Base-by-base conservation (phyloP, 2,888 invertebrate genomes). In the Hypsopygia costalis region DNA sequence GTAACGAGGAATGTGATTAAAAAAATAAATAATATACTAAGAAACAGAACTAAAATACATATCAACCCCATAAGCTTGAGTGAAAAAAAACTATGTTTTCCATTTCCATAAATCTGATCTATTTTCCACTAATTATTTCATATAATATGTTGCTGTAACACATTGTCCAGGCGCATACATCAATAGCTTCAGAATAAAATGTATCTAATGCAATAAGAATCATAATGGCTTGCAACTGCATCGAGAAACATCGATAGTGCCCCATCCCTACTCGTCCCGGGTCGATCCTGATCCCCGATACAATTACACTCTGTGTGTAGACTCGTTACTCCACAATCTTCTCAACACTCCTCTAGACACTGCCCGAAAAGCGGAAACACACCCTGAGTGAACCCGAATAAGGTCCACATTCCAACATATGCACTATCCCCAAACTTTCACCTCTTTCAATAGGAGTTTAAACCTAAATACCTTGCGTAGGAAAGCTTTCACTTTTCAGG, bases 401-500 rank as follows among this genome's bases (percentile, higher is more conserved):
- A 58, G 62, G 70, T 52, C 45, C 48, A 68, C 41, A 62, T 62
- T 69, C 21, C 44, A 41, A 36, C 34, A 52, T 2, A 51, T 63
- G 47, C 30, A 41, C 52, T 51, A 54, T 58, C 73, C 75, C 75
- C 61, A 77, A 85, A 88, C 85, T 87, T 88, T 87, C 87, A 87
- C 86, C 86, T 86, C 87, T 86, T 86, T 83, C 87, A 81, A 86
- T 86, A 80, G 80, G 77, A 87, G 79, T 87, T 86, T 83, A 85
- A 83, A 88, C 85, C 85, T 83, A 86, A 85, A 85, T 86, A 85
- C 83, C 80, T 86, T 79, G 76, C 80, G 82, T 80, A 81, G 78
- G 78, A 82, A 79, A 78, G 85, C 87, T 87, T 87, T 88, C 87
- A 85, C 87, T 88, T 88, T 88, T 88, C 87, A 85, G 86, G 78